Evolutionary conservation across 2,797 vertebrate genomes (phyloP).

Genomic region (Phrynocephalus forsythii): DNA sequence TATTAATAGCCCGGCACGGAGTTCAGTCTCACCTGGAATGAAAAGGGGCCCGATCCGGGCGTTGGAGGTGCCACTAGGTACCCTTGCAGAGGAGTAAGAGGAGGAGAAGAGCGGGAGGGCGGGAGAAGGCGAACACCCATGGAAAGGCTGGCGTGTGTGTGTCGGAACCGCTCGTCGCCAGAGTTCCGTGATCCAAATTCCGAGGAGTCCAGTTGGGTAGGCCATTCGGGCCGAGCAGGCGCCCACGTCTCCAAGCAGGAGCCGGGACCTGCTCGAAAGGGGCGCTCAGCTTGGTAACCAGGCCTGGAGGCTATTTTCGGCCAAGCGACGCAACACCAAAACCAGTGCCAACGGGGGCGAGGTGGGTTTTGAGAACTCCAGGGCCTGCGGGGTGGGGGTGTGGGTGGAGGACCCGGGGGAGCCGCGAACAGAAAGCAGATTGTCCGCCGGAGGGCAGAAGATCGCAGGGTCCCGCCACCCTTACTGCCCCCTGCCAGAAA

Average conservation of each 20-base stretch:
- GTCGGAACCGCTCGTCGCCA: neutral
- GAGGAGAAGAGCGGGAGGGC: too few species aligned
- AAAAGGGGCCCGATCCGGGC: neutral
- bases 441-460: neutral
- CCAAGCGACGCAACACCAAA: neutral
- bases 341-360: neutral
- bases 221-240: neutral
- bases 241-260: neutral
- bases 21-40: conserved; percentile 11
- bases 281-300: neutral
- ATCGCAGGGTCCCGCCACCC: neutral
- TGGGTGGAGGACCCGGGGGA: too few species aligned
- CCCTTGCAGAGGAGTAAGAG: neutral
- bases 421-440: too few species aligned
- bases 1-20: conserved; percentile 20
- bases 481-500: too few species aligned
- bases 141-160: too few species aligned
- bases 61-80: neutral
- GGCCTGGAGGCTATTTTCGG: neutral
- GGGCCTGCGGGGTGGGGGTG: neutral
- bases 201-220: too few species aligned
- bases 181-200: too few species aligned
- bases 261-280: neutral
- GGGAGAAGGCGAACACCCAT: neutral
- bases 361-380: neutral